Percentiles rank a stretch among this genome's conserved stretches.
Evolutionary conservation across 2,113 vertebrate species (phyloP).

Genomic region (Reinhardtius hippoglossoides): DNA sequence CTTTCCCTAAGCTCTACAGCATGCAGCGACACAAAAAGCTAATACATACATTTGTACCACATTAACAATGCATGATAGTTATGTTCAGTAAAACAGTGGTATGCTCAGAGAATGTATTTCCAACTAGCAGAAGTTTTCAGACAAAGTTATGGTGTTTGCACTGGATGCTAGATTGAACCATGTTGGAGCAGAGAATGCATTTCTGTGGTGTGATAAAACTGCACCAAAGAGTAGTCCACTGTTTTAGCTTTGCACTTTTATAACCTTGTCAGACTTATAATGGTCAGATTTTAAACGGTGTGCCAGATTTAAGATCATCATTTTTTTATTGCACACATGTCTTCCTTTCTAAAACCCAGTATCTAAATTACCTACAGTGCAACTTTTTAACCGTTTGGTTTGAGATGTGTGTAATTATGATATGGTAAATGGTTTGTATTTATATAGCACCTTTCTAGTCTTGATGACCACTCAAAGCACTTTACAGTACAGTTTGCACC

Average conservation of each 20-base stretch:
- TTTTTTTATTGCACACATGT: too few relatives aligned
- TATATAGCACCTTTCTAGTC: too few relatives aligned
- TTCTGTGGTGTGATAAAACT: background rate
- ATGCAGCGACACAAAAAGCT: constrained; percentile 67
- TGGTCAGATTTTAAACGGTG: too few relatives aligned
- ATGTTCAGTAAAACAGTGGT: background rate
- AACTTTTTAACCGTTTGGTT: too few relatives aligned
- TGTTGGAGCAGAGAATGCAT: background rate
- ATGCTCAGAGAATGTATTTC: background rate
- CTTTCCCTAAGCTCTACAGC: constrained; percentile 57
- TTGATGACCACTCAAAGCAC: too few relatives aligned
- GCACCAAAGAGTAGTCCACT: background rate
- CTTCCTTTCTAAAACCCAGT: too few relatives aligned
- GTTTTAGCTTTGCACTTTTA: too few relatives aligned
- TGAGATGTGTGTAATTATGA: too few relatives aligned
- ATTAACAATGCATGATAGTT: background rate
- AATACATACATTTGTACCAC: constrained; percentile 28
- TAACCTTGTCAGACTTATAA: too few relatives aligned
- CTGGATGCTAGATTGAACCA: background rate
- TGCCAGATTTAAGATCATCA: too few relatives aligned
- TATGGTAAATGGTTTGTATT: background rate
- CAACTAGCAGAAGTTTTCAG: background rate
- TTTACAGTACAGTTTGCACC: too few relatives aligned
- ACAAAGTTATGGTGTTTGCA: background rate
- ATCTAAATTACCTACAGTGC: too few relatives aligned